Evolutionary conservation across 2,888 invertebrate species (phyloP).

Genomic region (Melitaea athalia): DNA sequence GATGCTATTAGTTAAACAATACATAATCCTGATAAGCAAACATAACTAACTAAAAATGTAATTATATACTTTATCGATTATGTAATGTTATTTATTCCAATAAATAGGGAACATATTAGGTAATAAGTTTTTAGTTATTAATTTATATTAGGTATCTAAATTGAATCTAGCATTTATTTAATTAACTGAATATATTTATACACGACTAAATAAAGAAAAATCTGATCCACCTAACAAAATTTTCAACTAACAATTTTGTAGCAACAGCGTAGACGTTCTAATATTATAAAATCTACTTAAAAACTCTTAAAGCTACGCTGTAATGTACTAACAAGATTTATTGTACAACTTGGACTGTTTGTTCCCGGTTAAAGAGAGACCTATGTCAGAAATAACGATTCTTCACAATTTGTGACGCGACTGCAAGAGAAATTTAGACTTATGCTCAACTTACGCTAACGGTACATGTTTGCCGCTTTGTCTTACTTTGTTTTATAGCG

Average conservation of each 20-base stretch:
- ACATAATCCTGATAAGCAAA: too few species aligned
- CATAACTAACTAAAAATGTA: too few species aligned
- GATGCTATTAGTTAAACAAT: too few species aligned
- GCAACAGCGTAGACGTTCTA: background rate
- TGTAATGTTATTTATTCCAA: too few species aligned
- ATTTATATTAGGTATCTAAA: too few species aligned
- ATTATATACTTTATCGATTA: too few species aligned
- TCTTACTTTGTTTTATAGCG: slow-evolving; percentile 10
- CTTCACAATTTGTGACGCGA: slow-evolving; percentile 54
- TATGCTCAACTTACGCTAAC: slow-evolving; percentile 1
- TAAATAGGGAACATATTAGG: too few species aligned
- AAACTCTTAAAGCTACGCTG: slow-evolving; percentile 46
- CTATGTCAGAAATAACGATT: slow-evolving; percentile 47
- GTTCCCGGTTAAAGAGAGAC: slow-evolving; percentile 32
- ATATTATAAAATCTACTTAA: slow-evolving; percentile 43
- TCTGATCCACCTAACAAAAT: too few species aligned
- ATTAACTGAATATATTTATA: too few species aligned
- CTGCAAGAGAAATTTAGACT: slow-evolving; percentile 30
- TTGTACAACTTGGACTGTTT: slow-evolving; percentile 49
- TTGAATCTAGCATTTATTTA: too few species aligned
- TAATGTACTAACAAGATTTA: slow-evolving; percentile 53
- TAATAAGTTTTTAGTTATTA: too few species aligned
- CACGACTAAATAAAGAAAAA: too few species aligned
- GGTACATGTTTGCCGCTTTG: slow-evolving; percentile 11
- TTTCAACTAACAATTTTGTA: background rate